Evolutionary conservation across 2,113 vertebrate species (phyloP), one percentile per base, ranked within the genome.

Genomic region (Falcunculus frontatus): DNA sequence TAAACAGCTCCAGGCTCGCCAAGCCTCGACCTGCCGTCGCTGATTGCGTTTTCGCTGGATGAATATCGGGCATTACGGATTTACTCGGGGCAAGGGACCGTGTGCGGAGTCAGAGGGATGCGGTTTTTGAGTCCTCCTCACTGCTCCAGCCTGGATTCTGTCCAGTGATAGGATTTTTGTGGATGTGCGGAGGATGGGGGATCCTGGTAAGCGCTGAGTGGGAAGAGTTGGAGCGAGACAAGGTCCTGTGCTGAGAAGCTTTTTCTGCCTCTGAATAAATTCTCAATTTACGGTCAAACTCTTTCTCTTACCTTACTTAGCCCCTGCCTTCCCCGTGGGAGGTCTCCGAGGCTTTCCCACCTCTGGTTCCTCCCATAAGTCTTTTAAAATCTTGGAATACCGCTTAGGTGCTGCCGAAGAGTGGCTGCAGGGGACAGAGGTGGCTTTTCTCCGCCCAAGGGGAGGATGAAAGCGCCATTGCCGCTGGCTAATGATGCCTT

Each of bases 201-300:
- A 32, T 73, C 0, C 0, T 18, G 57, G 65, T 7, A 3, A 73
- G 44, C 0, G 0, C 53, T 67, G 65, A 49, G 37, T 2, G 2
- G 72, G 57, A 49, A 21, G 37, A 46, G 27, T 7, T 37, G 10
- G 32, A 41, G 26, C 1, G 6, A 35, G 33, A 5, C 35, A 13
- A 74, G 5, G 32, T 63, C 42, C 47, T 39, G 33, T 50, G 67
- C 13, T 3, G 18, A 64, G 60, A 19, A 15, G 57, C 10, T 35
- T 44, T 73, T 47, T 20, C 63, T 52, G 7, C 25, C 33, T 22
- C 8, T 16, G 9, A n/a, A 37, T 7, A 21, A 13, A 11, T 41
- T 76, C 49, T 53, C 47, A 8, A 1, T 62, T 82, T 57, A 49
- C 30, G 74, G 57, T 73, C 53, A 69, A 87, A 75, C 37, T 70